phyloP scores from a whole-genome alignment of 2,113 vertebrate species.

The Petroica traversi region DNA sequence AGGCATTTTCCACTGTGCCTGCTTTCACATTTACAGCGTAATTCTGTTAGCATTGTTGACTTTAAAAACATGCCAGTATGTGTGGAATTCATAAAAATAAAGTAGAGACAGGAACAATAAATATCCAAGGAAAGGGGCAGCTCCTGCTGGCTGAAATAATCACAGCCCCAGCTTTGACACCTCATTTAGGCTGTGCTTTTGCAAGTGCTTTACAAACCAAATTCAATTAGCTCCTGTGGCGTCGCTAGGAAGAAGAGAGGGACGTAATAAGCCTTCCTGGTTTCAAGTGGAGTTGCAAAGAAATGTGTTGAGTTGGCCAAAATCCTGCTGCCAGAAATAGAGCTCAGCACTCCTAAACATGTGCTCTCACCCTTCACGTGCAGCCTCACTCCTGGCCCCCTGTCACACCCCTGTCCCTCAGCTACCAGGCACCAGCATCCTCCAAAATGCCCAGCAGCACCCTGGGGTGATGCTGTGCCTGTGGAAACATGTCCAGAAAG shows the following conservation, averaged over 20 bases:
- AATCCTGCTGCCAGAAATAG: background rate
- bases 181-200: conserved; percentile 61
- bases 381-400: background rate
- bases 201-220: conserved; percentile 64
- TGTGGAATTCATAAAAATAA: conserved; percentile 66
- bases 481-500: background rate
- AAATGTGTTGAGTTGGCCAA: background rate
- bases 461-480: background rate
- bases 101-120: conserved; percentile 61
- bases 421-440: accelerated
- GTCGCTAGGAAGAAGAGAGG: conserved; percentile 38
- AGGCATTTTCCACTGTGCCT: conserved; percentile 44
- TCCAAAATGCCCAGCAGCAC: background rate
- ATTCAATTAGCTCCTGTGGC: conserved; percentile 57
- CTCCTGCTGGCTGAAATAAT: conserved; percentile 64
- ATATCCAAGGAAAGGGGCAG: conserved; percentile 59
- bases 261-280: conserved; percentile 41
- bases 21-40: conserved; percentile 25
- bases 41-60: conserved; percentile 49
- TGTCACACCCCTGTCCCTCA: background rate
- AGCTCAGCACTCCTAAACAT: background rate
- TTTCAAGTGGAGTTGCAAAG: conserved; percentile 33
- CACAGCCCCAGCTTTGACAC: conserved; percentile 37
- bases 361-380: background rate
- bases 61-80: conserved; percentile 58